phyloP scores from a whole-genome alignment of 1,140 invertebrate genomes.

The Drosophila oshimai region DNA sequence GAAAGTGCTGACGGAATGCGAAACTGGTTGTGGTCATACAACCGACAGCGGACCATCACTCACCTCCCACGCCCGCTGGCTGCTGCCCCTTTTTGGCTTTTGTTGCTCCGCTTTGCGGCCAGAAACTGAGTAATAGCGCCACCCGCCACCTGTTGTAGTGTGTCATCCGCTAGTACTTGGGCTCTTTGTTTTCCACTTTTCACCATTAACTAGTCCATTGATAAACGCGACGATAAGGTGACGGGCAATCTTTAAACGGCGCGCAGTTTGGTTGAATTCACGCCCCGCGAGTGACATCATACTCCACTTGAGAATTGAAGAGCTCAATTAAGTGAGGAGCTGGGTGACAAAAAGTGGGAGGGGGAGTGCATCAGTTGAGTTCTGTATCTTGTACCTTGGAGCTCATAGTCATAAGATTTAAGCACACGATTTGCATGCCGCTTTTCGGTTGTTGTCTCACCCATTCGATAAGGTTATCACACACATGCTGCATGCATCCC shows the following conservation, averaged over 20 bases:
- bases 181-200: conserved; percentile 5
- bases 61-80: conserved; percentile 34
- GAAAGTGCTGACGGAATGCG: conserved; percentile 25
- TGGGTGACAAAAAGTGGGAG: background rate
- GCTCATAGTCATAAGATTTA: conserved; percentile 18
- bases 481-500: conserved; percentile 1
- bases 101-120: background rate
- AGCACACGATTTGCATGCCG: conserved; percentile 12
- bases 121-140: conserved; percentile 52
- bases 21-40: conserved; percentile 22
- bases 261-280: conserved; percentile 14
- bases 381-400: background rate
- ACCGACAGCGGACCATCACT: conserved; percentile 1
- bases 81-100: conserved; percentile 17
- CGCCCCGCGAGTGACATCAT: conserved; percentile 65
- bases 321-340: conserved; percentile 49
- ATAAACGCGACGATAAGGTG: conserved; percentile 60
- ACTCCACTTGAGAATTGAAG: conserved; percentile 31
- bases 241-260: conserved; percentile 9
- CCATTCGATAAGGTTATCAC: background rate
- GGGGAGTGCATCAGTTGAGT: background rate
- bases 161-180: conserved; percentile 33
- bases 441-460: conserved; percentile 13
- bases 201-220: conserved; percentile 24
- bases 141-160: conserved; percentile 72